Percentiles rank a stretch among this genome's conserved stretches.
Conservation (phyloP, 2,888 invertebrate species). For the Torymus tubicola region DNA sequence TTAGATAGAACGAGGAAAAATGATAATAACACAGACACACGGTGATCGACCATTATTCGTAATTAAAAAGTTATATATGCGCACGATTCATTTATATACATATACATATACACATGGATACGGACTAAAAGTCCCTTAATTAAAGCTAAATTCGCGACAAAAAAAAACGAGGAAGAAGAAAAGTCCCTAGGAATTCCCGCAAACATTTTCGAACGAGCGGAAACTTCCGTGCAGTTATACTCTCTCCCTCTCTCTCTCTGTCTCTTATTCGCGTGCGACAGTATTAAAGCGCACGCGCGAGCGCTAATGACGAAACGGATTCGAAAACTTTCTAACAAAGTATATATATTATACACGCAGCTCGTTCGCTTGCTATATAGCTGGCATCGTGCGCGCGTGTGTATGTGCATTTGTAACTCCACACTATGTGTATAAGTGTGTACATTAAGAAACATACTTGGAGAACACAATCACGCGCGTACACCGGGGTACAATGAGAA, state of each 20-base stretch:
- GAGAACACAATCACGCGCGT: constrained; percentile 46
- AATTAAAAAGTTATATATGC: too few species aligned
- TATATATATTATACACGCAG: not conserved
- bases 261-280: not conserved
- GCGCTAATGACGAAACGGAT: constrained; percentile 28
- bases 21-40: too few species aligned
- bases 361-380: not conserved
- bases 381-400: not conserved
- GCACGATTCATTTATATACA: too few species aligned
- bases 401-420: constrained; percentile 26
- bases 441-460: constrained; percentile 52
- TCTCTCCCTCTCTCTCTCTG: not conserved
- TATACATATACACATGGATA: too few species aligned
- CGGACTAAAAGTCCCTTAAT: too few species aligned
- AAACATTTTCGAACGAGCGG: too few species aligned
- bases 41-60: too few species aligned
- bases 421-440: not conserved
- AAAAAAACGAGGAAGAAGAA: too few species aligned
- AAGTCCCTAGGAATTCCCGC: too few species aligned
- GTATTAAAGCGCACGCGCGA: not conserved
- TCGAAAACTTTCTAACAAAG: constrained; percentile 20
- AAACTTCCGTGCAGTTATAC: not conserved
- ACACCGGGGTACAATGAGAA: constrained; percentile 41
- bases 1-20: too few species aligned
- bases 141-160: too few species aligned